Percentiles rank a stretch among this genome's conserved stretches.
phyloP scores from a whole-genome alignment of 2,888 invertebrate species.

The Athalia rosae region DNA sequence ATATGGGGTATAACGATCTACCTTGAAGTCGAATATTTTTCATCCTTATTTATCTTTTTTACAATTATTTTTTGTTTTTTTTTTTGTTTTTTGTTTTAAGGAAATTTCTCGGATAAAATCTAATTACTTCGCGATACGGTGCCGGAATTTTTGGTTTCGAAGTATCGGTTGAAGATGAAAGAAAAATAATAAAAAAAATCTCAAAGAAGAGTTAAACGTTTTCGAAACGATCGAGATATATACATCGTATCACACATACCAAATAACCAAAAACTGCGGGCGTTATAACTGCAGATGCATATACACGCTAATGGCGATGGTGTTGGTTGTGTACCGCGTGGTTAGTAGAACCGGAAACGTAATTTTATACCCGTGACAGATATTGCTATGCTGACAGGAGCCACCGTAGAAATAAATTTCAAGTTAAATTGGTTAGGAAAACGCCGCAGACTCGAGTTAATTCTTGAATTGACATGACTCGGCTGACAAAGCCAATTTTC shows the following conservation, averaged over 20 bases:
- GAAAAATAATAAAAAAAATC: not conserved
- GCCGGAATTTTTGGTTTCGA: too few species aligned
- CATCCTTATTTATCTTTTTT: too few species aligned
- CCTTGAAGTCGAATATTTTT: too few species aligned
- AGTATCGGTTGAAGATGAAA: not conserved
- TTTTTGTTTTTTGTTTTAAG: too few species aligned
- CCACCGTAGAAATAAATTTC: conserved; percentile 38
- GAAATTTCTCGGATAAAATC: not conserved
- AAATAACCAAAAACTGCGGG: conserved; percentile 20
- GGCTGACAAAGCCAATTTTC: conserved; percentile 40
- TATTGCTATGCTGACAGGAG: conserved; percentile 44
- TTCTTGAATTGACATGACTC: conserved; percentile 40
- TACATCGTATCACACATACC: conserved; percentile 13
- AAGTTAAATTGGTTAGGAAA: conserved; percentile 45
- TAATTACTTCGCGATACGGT: too few species aligned
- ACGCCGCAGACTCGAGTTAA: conserved; percentile 42
- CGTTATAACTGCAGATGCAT: not conserved
- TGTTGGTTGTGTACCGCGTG: not conserved
- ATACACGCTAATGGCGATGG: not conserved
- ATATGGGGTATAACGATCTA: too few species aligned
- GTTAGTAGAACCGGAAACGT: conserved; percentile 44
- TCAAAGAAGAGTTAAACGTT: conserved; percentile 36
- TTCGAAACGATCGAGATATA: conserved; percentile 38
- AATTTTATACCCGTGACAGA: conserved; percentile 47
- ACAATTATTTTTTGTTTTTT: too few species aligned